phyloP scores from a whole-genome alignment of 1,140 invertebrate species.

The Schlechtendalia chinensis region DNA sequence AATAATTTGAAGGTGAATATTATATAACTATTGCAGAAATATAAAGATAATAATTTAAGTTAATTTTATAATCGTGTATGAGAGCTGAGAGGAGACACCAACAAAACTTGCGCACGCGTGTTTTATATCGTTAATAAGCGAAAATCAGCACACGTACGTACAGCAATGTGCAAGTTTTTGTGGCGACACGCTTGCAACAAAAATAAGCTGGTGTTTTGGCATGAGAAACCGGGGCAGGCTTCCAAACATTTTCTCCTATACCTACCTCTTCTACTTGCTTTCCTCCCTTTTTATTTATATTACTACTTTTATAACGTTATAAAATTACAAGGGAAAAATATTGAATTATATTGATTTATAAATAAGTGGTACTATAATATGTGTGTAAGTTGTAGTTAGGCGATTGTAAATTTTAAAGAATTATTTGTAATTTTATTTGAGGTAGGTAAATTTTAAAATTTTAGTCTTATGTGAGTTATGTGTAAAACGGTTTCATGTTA shows the following conservation, averaged over 20 bases:
- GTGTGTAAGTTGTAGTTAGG: too few relatives aligned
- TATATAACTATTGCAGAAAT: too few relatives aligned
- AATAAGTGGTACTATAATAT: too few relatives aligned
- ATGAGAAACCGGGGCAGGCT: constrained; percentile 19
- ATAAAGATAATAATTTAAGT: too few relatives aligned
- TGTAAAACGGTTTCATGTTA: neutral
- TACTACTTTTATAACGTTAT: neutral
- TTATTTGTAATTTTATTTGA: too few relatives aligned
- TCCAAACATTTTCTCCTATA: constrained; percentile 29
- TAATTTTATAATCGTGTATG: too few relatives aligned
- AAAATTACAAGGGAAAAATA: neutral
- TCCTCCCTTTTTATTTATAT: neutral
- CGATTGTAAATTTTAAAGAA: too few relatives aligned
- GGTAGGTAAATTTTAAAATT: too few relatives aligned
- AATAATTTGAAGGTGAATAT: neutral
- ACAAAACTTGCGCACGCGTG: neutral
- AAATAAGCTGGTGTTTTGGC: constrained; percentile 44
- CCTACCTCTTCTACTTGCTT: neutral
- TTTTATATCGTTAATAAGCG: constrained; percentile 6
- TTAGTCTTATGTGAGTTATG: neutral
- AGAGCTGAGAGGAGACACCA: too few relatives aligned
- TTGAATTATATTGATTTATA: too few relatives aligned
- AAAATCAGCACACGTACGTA: neutral
- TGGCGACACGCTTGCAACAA: constrained; percentile 32
- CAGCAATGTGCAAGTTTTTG: neutral